Conservation (phyloP, 35 echinoderm and acorn worm species). For the Lytechinus variegatus region DNA sequence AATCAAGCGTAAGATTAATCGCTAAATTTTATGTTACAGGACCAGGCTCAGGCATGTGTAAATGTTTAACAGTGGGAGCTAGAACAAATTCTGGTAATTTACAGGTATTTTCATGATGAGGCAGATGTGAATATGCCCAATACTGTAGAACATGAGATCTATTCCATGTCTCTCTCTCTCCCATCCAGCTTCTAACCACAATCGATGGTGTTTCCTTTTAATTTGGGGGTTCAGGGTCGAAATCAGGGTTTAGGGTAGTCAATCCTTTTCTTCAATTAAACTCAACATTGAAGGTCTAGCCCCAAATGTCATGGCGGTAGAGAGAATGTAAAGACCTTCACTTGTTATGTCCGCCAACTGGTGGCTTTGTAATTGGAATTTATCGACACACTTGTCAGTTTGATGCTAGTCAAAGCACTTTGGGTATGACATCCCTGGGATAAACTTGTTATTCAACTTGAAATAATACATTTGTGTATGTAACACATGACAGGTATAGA, state of each 20-base stretch:
- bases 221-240: not conserved
- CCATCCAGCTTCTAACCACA: not conserved
- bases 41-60: too few relatives aligned
- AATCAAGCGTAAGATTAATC: too few relatives aligned
- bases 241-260: not conserved
- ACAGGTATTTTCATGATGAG: too few relatives aligned
- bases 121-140: too few relatives aligned
- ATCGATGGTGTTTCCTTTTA: slow-evolving; percentile 10
- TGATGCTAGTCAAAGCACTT: not conserved
- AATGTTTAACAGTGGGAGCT: too few relatives aligned
- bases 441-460: not conserved
- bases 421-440: not conserved
- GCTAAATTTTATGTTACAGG: too few relatives aligned
- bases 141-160: not conserved
- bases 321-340: not conserved
- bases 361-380: not conserved
- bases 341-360: not conserved
- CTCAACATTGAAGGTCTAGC: not conserved
- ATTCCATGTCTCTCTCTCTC: not conserved
- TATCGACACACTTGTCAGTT: not conserved
- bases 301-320: not conserved
- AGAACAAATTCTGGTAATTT: too few relatives aligned
- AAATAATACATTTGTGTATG: not conserved
- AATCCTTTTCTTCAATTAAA: not conserved
- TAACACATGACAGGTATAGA: not conserved